phyloP scores from a whole-genome alignment of 2,797 vertebrate species.

The Serranus cabrilla region DNA sequence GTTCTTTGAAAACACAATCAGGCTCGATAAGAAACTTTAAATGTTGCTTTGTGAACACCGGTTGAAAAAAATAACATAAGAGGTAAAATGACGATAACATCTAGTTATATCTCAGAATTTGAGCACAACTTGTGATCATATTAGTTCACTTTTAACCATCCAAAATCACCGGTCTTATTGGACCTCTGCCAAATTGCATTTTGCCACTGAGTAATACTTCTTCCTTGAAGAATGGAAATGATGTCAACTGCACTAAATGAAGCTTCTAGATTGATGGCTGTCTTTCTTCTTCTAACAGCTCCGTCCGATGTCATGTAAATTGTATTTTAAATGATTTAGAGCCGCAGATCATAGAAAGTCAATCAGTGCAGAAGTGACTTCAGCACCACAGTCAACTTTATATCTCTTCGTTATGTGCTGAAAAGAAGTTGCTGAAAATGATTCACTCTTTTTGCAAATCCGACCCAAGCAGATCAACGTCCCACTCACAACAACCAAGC shows the following conservation, averaged over 20 bases:
- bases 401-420: background rate
- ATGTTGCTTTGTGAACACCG: too few relatives aligned
- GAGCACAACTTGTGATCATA: too few relatives aligned
- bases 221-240: background rate
- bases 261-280: conserved; percentile 8
- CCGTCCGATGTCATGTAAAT: conserved; percentile 2
- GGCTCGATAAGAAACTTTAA: too few relatives aligned
- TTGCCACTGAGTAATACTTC: too few relatives aligned
- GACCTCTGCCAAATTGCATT: too few relatives aligned
- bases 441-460: background rate
- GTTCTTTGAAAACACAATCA: too few relatives aligned
- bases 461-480: background rate
- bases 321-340: background rate
- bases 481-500: background rate
- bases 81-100: too few relatives aligned
- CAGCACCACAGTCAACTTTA: background rate
- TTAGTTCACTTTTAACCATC: too few relatives aligned
- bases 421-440: background rate
- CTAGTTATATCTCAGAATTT: too few relatives aligned
- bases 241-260: background rate
- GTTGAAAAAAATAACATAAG: too few relatives aligned
- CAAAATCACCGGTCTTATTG: too few relatives aligned
- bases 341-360: background rate
- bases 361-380: background rate
- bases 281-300: background rate